Evolutionary conservation across 2,888 invertebrate species (phyloP).

Genomic region (Druceiella hillmani): DNA sequence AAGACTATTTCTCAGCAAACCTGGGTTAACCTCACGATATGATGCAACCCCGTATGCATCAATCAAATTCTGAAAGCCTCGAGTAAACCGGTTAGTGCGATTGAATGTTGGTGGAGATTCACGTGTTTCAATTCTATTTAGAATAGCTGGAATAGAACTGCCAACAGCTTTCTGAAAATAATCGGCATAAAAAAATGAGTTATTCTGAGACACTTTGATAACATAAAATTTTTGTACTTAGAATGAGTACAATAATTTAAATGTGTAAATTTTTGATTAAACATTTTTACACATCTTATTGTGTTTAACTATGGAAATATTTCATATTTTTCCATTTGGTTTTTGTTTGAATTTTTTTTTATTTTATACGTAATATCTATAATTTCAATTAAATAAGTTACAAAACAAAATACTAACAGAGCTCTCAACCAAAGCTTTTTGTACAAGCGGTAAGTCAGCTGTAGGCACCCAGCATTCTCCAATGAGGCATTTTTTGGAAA

Average conservation of each 20-base stretch:
- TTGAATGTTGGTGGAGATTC: conserved; percentile 79
- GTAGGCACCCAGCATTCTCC: conserved; percentile 87
- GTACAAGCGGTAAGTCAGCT: conserved; percentile 64
- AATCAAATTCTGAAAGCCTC: conserved; percentile 80
- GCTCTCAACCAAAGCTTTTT: conserved; percentile 73
- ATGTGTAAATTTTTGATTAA: too few species aligned
- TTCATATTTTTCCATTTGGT: background rate
- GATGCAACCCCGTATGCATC: conserved; percentile 84
- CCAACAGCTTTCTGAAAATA: conserved; percentile 59
- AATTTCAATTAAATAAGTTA: too few species aligned
- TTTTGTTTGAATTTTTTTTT: too few species aligned
- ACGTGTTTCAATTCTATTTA: conserved; percentile 69
- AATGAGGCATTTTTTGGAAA: conserved; percentile 83
- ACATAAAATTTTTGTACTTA: too few species aligned
- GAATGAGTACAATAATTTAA: too few species aligned
- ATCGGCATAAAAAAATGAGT: too few species aligned
- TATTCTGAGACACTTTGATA: too few species aligned
- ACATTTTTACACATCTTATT: too few species aligned
- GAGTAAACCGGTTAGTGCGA: conserved; percentile 78
- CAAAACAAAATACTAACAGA: conserved; percentile 53
- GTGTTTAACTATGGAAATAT: too few species aligned
- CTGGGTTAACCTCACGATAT: conserved; percentile 83
- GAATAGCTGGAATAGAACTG: conserved; percentile 75
- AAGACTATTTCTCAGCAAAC: too few species aligned
- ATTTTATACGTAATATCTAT: too few species aligned